phyloP scores from a whole-genome alignment of 2,797 vertebrate species.

The Dicrostonyx torquatus region DNA sequence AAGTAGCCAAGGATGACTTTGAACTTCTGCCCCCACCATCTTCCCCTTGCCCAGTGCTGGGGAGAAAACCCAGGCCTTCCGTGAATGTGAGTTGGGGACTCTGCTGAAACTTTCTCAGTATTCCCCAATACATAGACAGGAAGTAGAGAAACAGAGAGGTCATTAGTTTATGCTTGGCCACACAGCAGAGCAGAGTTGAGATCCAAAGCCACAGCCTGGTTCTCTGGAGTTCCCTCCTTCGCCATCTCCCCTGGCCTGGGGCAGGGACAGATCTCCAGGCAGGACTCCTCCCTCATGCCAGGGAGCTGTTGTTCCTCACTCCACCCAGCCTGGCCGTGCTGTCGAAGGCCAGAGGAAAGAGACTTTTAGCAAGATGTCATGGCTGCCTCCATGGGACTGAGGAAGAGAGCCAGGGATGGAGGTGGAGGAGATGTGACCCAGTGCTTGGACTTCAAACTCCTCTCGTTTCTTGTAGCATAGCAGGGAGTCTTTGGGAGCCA shows the following conservation, averaged over 20 bases:
- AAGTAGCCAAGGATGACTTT: background rate
- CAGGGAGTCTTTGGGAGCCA: background rate
- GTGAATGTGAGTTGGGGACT: background rate
- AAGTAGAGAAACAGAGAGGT: background rate
- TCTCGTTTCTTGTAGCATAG: fast-evolving
- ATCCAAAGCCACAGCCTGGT: background rate
- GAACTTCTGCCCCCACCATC: background rate
- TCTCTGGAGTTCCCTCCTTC: background rate
- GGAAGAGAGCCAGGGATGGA: background rate
- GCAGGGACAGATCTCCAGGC: background rate
- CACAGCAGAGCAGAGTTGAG: background rate
- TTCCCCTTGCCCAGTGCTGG: background rate
- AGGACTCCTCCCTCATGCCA: background rate
- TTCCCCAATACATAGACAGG: background rate
- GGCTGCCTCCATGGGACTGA: background rate
- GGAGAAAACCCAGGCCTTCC: background rate
- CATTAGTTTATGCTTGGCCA: background rate
- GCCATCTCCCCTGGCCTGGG: background rate
- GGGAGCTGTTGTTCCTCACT: background rate
- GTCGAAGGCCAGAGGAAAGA: background rate
- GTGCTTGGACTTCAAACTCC: background rate
- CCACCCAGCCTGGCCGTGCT: background rate
- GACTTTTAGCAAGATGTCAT: background rate
- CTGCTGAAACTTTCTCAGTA: background rate
- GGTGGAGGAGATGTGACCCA: background rate